These are phyloP conservation scores for Drosophila sucinea DNA, from an alignment of 1,140 invertebrate genomes.

Conservation along the genomic window DNA sequence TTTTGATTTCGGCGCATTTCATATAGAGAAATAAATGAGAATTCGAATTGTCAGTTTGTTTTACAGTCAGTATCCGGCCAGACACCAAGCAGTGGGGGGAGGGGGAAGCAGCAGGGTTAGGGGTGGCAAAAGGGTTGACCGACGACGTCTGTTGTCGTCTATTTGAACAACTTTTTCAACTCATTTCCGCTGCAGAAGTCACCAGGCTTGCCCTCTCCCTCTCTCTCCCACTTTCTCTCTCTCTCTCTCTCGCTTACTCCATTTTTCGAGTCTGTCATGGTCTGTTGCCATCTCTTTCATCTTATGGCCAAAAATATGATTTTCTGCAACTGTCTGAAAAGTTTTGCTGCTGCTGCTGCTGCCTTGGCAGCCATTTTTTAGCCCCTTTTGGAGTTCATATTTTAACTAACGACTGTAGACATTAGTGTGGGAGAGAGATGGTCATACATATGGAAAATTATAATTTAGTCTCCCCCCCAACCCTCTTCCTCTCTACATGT, in stretches of 20 bases:
- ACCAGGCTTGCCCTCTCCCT: conserved; percentile 17
- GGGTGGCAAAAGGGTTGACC: conserved; percentile 24
- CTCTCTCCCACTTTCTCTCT: conserved; percentile 9
- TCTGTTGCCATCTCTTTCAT: conserved; percentile 4
- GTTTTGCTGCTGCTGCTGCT: conserved; percentile 45
- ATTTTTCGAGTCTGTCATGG: conserved; percentile 9
- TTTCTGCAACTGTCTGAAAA: conserved; percentile 77
- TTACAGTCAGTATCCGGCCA: conserved; percentile 73
- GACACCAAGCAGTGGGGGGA: neutral
- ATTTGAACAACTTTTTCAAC: conserved; percentile 80
- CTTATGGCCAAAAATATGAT: conserved; percentile 66
- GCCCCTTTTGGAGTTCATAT: conserved; percentile 60
- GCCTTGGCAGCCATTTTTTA: conserved; percentile 64
- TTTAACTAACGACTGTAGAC: conserved; percentile 73
- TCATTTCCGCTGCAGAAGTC: conserved; percentile 75
- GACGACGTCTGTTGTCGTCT: conserved; percentile 63
- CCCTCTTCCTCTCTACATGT: conserved; percentile 9
- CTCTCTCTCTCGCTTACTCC: conserved; percentile 7
- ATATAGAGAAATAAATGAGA: conserved; percentile 20
- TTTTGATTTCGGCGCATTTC: conserved; percentile 39
- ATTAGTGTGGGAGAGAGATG: conserved; percentile 22
- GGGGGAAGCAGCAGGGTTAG: neutral
- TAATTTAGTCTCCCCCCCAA: conserved; percentile 60
- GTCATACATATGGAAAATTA: conserved; percentile 68
- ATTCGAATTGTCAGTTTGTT: conserved; percentile 66